phyloP scores from a whole-genome alignment of 1,140 invertebrate genomes.

The Zelostemma sp. region DNA sequence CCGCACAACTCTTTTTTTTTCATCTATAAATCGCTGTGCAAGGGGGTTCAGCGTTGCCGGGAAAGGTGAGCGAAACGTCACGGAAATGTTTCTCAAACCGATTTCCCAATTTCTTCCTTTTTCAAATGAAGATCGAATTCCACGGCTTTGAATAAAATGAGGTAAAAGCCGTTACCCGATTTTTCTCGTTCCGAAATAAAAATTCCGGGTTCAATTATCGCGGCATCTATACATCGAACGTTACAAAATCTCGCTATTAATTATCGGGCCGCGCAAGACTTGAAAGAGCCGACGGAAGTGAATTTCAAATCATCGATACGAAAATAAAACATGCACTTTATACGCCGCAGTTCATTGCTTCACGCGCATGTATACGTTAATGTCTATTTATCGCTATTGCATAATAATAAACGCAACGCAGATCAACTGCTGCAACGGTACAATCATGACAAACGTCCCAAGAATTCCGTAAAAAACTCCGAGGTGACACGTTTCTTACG shows the following conservation, averaged over 20 bases:
- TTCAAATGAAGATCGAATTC: too few species aligned
- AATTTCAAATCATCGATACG: neutral
- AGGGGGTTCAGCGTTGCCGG: too few species aligned
- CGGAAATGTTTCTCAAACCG: too few species aligned
- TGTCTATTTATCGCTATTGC: neutral
- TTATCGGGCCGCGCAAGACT: neutral
- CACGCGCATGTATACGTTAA: neutral
- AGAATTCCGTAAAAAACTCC: neutral
- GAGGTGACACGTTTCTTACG: too few species aligned
- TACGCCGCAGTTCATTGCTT: neutral
- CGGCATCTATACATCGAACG: neutral
- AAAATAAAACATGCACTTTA: neutral
- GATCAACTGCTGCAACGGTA: neutral
- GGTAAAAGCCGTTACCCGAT: too few species aligned
- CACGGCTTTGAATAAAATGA: too few species aligned
- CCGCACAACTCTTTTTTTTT: too few species aligned
- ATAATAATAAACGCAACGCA: neutral
- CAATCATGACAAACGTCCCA: neutral
- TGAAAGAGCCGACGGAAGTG: constrained; percentile 2
- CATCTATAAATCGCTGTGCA: too few species aligned
- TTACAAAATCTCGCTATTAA: neutral
- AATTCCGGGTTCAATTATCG: too few species aligned
- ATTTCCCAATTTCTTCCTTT: too few species aligned
- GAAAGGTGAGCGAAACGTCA: too few species aligned
- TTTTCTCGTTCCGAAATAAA: too few species aligned